These are phyloP conservation scores for Archilochus colubris DNA, from an alignment of 2,113 vertebrate genomes.

Conservation along the genomic window DNA sequence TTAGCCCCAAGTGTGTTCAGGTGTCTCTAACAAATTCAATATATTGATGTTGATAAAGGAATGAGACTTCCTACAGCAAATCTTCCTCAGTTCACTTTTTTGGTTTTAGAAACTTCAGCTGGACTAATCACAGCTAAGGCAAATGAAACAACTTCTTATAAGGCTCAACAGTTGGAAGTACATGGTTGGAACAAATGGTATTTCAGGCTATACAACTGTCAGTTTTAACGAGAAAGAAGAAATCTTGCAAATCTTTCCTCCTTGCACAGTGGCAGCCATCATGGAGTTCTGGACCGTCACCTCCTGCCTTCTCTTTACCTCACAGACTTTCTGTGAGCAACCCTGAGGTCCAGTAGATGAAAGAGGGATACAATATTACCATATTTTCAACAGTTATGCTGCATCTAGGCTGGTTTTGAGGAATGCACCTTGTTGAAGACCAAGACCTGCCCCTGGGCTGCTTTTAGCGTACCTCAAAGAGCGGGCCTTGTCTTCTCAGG, in stretches of 20 bases:
- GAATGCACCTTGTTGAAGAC: not conserved
- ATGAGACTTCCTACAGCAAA: not conserved
- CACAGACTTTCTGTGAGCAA: not conserved
- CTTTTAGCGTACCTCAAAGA: not conserved
- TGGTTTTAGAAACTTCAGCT: conserved; percentile 1
- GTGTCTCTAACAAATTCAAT: not conserved
- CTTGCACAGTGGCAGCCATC: not conserved
- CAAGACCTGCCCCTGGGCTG: not conserved
- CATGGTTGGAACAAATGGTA: not conserved
- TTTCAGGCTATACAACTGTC: not conserved
- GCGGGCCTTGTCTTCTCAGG: not conserved
- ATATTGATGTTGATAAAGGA: not conserved
- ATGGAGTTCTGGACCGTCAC: not conserved
- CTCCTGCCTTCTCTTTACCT: not conserved
- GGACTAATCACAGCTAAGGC: not conserved
- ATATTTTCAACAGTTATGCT: not conserved
- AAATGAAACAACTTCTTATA: not conserved
- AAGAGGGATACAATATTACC: not conserved
- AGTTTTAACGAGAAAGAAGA: not conserved
- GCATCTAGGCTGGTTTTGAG: not conserved
- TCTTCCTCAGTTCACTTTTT: not conserved
- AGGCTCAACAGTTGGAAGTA: conserved; percentile 1
- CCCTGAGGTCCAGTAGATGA: not conserved
- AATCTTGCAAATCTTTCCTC: not conserved
- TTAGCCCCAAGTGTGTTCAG: not conserved